These are phyloP conservation scores for Enteromius anoplus DNA, from an alignment of 2,797 vertebrate species.

Conservation along the genomic window DNA sequence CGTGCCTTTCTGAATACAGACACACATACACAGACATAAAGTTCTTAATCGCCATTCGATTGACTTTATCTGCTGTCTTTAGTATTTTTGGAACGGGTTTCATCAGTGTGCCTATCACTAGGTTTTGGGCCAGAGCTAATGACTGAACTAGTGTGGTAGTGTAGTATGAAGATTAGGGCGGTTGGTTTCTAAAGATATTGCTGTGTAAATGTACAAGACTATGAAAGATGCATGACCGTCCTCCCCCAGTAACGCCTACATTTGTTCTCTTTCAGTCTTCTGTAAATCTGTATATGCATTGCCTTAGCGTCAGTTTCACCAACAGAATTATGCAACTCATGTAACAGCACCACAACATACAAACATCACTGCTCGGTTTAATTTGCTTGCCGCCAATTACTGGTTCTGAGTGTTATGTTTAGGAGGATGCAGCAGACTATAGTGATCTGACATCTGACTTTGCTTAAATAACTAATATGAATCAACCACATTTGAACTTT, in stretches of 20 bases:
- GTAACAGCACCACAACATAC: neutral
- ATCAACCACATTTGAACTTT: neutral
- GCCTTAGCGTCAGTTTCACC: neutral
- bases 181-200: neutral
- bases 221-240: neutral
- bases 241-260: neutral
- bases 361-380: neutral
- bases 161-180: neutral
- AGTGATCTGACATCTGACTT: neutral
- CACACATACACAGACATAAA: too few species aligned
- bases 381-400: neutral
- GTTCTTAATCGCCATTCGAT: too few species aligned
- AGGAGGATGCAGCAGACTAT: neutral
- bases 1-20: too few species aligned
- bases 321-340: neutral
- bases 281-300: neutral
- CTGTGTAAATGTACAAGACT: slow-evolving; percentile 6
- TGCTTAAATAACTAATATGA: neutral
- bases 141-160: neutral
- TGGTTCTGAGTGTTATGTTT: neutral
- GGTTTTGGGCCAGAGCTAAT: neutral
- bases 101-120: neutral
- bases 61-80: neutral
- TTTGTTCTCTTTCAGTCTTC: slow-evolving; percentile 15
- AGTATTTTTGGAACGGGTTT: neutral